Evolutionary conservation across 2,797 vertebrate genomes (phyloP), one percentile per base, ranked within the genome.

Genomic region (Serranus cabrilla): DNA sequence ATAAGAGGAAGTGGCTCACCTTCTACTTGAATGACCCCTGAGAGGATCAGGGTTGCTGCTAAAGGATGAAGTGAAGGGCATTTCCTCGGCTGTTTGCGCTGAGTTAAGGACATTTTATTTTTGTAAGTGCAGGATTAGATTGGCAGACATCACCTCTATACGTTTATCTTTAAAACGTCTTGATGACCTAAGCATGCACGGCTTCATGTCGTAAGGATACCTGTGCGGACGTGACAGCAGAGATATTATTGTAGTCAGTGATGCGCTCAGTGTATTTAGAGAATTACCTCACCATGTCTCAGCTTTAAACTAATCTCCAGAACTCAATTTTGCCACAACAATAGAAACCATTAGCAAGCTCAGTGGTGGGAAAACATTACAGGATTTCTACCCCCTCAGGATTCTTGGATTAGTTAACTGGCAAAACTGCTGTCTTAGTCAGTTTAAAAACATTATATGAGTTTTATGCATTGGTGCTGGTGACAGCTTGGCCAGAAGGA

Each of bases 291-390:
- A 60, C 54, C 50, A 31, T 77, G 74, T 68, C 81, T 83, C 43
- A 25, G 73, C 74, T 74, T 76, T 71, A 75, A 82, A 52, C 51
- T 81, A 76, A 90, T 89, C 69, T 69, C 74, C 55, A 72, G 46
- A 83, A 86, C 80, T 89, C 73, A 83, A 74, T 90, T 87, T 88
- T 81, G 71, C 58, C 74, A 67, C 46, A 52, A 80, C 83, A 89
- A 85, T 81, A 78, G 75, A 87, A 86, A 82, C 68, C 57, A 86
- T 82, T 91, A 84, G 74, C 73, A 61, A 64, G 42, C 59, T 71
- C 66, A 80, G 54, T 56, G 69, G 51, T 83, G 76, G 69, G 64
- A 65, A 84, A 83, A 71, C 42, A 75, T 59, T 56, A 76, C 63
- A 76, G 37, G 46, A 43, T n/a, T 47, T 45, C 3, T 4, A 9